A percentile compares a stretch with the other conserved stretches of the same genome.
Evolutionary conservation across 2,888 invertebrate species (phyloP).

Genomic region (Masnerella sp.): DNA sequence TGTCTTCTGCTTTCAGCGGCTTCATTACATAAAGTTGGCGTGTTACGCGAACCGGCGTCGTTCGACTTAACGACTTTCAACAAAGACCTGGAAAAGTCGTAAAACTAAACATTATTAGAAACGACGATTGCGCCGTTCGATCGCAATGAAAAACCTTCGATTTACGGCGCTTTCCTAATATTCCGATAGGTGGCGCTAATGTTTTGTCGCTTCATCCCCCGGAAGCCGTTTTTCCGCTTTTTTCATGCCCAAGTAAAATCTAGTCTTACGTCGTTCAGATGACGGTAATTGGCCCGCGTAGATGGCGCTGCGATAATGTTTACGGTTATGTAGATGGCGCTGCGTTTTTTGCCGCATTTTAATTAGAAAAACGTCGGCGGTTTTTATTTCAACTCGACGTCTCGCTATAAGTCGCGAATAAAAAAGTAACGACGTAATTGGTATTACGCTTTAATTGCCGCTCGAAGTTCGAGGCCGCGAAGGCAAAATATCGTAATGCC

Average conservation of each 20-base stretch:
- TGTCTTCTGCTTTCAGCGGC: slow-evolving; percentile 51
- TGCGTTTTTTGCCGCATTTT: slow-evolving; percentile 7
- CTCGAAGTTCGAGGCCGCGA: neutral
- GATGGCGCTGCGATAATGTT: slow-evolving; percentile 34
- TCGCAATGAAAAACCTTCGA: slow-evolving; percentile 3
- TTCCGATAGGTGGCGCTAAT: slow-evolving; percentile 8
- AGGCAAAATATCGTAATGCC: slow-evolving; percentile 13
- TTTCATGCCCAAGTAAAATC: too few relatives aligned
- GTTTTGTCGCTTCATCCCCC: too few relatives aligned
- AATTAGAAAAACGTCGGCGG: slow-evolving; percentile 6
- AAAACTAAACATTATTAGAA: slow-evolving; percentile 28
- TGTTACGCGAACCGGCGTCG: slow-evolving; percentile 28
- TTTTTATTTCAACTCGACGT: slow-evolving; percentile 7
- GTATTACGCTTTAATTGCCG: slow-evolving; percentile 24
- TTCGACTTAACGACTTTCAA: slow-evolving; percentile 43
- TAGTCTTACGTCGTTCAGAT: slow-evolving; percentile 4
- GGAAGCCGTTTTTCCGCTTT: too few relatives aligned
- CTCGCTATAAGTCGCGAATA: slow-evolving; percentile 19
- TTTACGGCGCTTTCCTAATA: slow-evolving; percentile 11
- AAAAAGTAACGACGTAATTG: slow-evolving; percentile 28
- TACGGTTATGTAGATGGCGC: slow-evolving; percentile 36
- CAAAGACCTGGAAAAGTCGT: slow-evolving; percentile 33
- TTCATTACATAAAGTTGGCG: slow-evolving; percentile 52
- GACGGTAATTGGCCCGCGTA: slow-evolving; percentile 23
- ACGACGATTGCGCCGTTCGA: slow-evolving; percentile 13